phyloP scores from a whole-genome alignment of 2,797 vertebrate species.

The Neostethus bicornis region DNA sequence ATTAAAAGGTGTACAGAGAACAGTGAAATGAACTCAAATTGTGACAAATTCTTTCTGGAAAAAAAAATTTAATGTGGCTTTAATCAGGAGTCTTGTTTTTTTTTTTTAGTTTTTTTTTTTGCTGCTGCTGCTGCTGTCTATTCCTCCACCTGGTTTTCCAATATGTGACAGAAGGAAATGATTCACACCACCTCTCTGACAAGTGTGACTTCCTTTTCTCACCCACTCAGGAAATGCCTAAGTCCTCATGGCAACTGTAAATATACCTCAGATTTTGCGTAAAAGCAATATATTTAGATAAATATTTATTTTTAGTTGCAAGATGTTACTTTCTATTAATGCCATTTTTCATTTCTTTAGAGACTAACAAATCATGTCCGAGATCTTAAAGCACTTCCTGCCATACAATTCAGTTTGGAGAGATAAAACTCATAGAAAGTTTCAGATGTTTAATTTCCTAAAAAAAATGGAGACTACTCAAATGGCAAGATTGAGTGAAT shows the following conservation, averaged over 20 bases:
- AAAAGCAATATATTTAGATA: constrained; percentile 29
- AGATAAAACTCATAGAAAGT: constrained; percentile 30
- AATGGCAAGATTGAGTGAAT: constrained; percentile 54
- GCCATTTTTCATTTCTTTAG: background rate
- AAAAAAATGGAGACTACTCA: constrained; percentile 56
- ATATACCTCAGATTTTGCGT: constrained; percentile 48
- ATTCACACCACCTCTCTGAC: constrained; percentile 70
- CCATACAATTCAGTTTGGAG: constrained; percentile 16
- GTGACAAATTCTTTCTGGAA: constrained; percentile 14
- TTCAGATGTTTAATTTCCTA: constrained; percentile 42
- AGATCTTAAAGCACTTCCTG: constrained; percentile 14
- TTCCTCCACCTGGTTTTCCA: constrained; percentile 66
- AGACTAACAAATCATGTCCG: constrained; percentile 5
- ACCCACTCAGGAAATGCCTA: constrained; percentile 66
- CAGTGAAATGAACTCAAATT: constrained; percentile 8
- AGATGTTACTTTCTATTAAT: constrained; percentile 5
- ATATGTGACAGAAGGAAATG: constrained; percentile 60
- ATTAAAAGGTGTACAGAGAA: constrained; percentile 12
- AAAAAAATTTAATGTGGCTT: constrained; percentile 29
- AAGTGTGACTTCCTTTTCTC: constrained; percentile 76
- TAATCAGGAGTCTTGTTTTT: constrained; percentile 29
- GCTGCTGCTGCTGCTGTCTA: constrained; percentile 51
- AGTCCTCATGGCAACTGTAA: constrained; percentile 52
- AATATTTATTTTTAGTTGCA: constrained; percentile 6
- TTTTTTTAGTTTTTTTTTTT: no score